Base-by-base conservation (phyloP, 2,797 vertebrate species). In the Luscinia megarhynchos region DNA sequence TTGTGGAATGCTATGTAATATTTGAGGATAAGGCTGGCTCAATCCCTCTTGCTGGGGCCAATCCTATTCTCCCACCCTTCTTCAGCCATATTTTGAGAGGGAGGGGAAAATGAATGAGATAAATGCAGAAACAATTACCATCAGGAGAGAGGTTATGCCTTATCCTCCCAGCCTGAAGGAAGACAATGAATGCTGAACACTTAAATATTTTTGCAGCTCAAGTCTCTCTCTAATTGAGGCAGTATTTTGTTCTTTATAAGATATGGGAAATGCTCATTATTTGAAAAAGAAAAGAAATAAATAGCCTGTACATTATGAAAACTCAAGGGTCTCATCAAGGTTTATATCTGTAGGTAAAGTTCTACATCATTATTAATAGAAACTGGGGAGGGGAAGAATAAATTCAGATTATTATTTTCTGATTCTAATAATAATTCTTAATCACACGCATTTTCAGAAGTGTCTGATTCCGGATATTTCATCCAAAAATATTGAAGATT, bases 41-140 rank as follows among this genome's bases (percentile, higher is more conserved):
- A 63, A 11, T 72, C 27, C 8, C 12, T 74, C 51, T 34, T 70
- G n/a, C 30, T 79, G 81, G 93, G 79, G 20, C 4, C 21, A 48
- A 78, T 48, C n/a, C 26, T 78, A 30, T 63, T 61, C 53, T 61
- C 64, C 50, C 46, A 57, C 32, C 34, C 27, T 88, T 68, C n/a
- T 78, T 19, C 36, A 83, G 15, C 11, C 40, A 6, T 53, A 36
- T 55, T 83, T 90, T 80, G 67, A 84, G 38, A 48, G 32, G 54
- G n/a, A 46, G 17, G 21, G 22, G 27, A 63, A 91, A 91, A 75
- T 26, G 9, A 68, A 58, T 43, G 38, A 34, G 84, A 88, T 72
- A 77, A 94, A 93, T 64, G 73, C 46, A 78, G 73, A 70, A 95
- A 81, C 24, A 80, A 51, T 68, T 90, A 36, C n/a, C 36, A 59